Percentiles rank a stretch among this genome's conserved stretches.
These are phyloP conservation scores for Bubo scandiacus DNA, from an alignment of 2,113 vertebrate species.

Conservation along the genomic window DNA sequence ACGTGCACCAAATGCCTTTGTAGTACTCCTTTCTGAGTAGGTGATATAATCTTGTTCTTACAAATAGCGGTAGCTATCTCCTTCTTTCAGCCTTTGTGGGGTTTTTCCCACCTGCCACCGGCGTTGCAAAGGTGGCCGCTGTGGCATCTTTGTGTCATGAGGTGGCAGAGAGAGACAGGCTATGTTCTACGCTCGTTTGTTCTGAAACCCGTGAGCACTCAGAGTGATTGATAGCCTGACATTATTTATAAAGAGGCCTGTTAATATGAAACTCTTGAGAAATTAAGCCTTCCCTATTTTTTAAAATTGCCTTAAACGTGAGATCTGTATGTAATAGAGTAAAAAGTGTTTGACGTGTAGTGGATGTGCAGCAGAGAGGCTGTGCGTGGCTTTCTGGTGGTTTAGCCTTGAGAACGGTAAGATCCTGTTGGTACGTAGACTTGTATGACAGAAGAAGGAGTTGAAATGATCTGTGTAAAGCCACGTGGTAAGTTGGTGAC, in stretches of 20 bases:
- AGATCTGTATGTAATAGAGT: fast-evolving
- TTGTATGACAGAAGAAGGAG: fast-evolving
- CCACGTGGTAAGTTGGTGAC: neutral
- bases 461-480: neutral
- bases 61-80: fast-evolving
- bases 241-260: neutral
- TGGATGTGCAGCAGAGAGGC: neutral
- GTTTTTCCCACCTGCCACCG: neutral
- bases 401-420: neutral
- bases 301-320: fast-evolving
- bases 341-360: neutral
- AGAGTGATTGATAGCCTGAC: slow-evolving; percentile 75
- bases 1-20: fast-evolving
- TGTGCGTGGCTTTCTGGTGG: fast-evolving
- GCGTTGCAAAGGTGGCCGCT: slow-evolving; percentile 50
- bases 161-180: slow-evolving; percentile 73
- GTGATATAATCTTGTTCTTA: fast-evolving
- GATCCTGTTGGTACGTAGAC: fast-evolving
- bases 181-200: slow-evolving; percentile 71
- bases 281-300: neutral
- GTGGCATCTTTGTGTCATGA: slow-evolving; percentile 64
- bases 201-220: slow-evolving; percentile 45
- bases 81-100: fast-evolving
- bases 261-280: fast-evolving
- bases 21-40: fast-evolving